Conservation (phyloP, 2,888 invertebrate species). For the Sisyra terminalis region DNA sequence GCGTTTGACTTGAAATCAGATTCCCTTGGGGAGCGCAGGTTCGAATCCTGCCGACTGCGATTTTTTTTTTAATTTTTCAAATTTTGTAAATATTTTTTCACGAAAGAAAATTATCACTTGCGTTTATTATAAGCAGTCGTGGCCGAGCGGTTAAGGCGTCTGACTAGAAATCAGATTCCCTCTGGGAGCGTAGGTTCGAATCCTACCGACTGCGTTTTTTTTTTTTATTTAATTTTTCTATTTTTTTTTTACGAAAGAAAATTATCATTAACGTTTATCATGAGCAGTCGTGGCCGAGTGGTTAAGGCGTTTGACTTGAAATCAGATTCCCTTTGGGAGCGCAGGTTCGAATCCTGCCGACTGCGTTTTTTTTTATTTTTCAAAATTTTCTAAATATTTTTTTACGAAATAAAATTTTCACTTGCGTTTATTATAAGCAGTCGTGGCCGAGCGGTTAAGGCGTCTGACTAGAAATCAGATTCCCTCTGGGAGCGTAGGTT, state of each 20-base stretch:
- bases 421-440: no score
- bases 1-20: conserved; percentile 38
- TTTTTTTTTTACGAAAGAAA: not conserved
- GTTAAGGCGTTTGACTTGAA: conserved; percentile 83
- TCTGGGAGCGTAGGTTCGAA: conserved; percentile 84
- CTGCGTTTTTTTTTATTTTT: conserved; percentile 32
- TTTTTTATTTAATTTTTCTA: not conserved
- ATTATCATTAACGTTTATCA: not conserved
- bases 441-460: conserved; percentile 4
- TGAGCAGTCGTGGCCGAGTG: conserved; percentile 70
- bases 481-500: conserved; percentile 4
- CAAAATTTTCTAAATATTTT: not conserved
- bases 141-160: conserved; percentile 82
- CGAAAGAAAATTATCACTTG: no score
- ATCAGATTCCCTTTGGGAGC: conserved; percentile 83
- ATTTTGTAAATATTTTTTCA: no score
- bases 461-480: conserved; percentile 5
- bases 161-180: conserved; percentile 83
- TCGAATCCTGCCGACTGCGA: conserved; percentile 82
- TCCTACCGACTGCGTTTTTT: conserved; percentile 61
- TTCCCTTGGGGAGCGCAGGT: conserved; percentile 84
- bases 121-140: conserved; percentile 41
- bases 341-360: conserved; percentile 82
- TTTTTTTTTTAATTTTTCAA: not conserved
- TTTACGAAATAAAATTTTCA: no score